phyloP scores from a whole-genome alignment of 92 coral and sea anemone genomes.

The Epizoanthus rinbou region DNA sequence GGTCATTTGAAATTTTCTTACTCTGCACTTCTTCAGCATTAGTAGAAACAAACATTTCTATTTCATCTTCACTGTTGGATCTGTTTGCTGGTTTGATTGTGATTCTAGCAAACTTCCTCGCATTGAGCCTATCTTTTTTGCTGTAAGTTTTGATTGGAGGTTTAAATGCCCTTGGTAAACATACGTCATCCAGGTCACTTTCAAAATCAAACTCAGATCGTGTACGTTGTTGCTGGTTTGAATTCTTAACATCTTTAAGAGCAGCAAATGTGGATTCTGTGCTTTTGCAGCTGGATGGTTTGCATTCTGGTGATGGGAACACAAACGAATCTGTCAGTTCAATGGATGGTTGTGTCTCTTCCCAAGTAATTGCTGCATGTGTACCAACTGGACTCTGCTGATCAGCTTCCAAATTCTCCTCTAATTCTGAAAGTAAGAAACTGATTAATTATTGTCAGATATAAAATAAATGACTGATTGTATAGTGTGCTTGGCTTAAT shows the following conservation, averaged over 20 bases:
- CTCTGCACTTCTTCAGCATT: background rate
- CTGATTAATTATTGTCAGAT: background rate
- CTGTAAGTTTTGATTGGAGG: constrained; percentile 17
- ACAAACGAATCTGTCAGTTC: constrained; percentile 52
- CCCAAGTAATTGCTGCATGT: constrained; percentile 29
- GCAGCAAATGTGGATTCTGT: background rate
- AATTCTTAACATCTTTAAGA: background rate
- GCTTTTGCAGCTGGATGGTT: background rate
- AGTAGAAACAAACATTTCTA: background rate
- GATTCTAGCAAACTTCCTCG: constrained; percentile 3
- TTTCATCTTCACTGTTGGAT: constrained; percentile 5
- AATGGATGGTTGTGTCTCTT: constrained; percentile 50
- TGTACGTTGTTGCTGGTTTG: background rate
- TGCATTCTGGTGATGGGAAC: constrained; percentile 41
- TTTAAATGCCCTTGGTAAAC: background rate
- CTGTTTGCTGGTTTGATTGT: background rate
- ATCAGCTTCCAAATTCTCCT: background rate
- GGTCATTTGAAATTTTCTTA: background rate
- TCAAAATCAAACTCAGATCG: constrained; percentile 35
- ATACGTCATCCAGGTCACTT: background rate
- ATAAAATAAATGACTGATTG: background rate
- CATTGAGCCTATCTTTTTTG: constrained; percentile 18
- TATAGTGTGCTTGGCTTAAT: background rate
- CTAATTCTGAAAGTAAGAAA: background rate
- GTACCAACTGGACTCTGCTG: background rate